These are phyloP conservation scores for Acanthochromis polyacanthus DNA, from an alignment of 2,113 vertebrate species.

Conservation along the genomic window DNA sequence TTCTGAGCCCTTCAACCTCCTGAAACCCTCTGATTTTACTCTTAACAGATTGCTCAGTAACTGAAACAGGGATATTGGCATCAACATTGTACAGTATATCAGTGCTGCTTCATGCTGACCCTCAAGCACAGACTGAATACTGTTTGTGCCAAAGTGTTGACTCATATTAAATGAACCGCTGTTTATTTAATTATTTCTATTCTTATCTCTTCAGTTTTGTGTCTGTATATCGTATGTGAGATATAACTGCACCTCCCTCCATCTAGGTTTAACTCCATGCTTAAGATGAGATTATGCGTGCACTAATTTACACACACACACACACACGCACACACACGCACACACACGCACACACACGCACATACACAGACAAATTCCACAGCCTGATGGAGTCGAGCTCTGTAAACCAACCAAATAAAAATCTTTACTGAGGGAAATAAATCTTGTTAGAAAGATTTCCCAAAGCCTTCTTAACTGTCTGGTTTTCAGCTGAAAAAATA, in stretches of 20 bases:
- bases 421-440: conserved; percentile 56
- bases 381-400: conserved; percentile 35
- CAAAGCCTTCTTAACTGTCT: conserved; percentile 65
- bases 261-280: conserved; percentile 33
- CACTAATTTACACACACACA: conserved; percentile 17
- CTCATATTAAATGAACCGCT: background rate
- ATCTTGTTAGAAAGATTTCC: conserved; percentile 70
- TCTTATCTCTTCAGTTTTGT: background rate
- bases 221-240: background rate
- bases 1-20: too few species aligned
- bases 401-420: conserved; percentile 51
- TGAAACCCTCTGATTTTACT: too few species aligned
- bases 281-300: conserved; percentile 60
- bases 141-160: background rate
- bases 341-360: background rate
- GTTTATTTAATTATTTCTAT: background rate
- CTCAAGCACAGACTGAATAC: background rate
- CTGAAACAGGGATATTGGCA: background rate
- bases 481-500: conserved; percentile 10
- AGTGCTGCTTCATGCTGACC: background rate
- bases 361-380: background rate
- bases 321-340: conserved; percentile 3
- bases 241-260: background rate
- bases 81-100: background rate
- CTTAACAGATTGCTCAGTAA: too few species aligned